Evolutionary conservation across 2,113 vertebrate genomes (phyloP).

Genomic region (Diphyllodes magnificus): DNA sequence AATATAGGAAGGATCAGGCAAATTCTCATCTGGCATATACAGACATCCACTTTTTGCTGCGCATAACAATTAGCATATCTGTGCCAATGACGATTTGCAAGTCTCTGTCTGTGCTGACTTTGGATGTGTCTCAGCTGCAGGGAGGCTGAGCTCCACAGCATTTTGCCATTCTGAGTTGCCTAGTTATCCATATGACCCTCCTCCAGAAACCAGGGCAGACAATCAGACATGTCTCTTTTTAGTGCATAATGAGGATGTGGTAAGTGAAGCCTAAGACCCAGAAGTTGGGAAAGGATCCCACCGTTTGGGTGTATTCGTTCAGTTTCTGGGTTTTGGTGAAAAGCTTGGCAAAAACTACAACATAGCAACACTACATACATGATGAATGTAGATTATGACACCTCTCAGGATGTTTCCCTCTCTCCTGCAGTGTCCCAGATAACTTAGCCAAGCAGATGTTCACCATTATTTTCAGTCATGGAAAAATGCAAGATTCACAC

Average conservation of each 20-base stretch:
- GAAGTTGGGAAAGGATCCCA: background rate
- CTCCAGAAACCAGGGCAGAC: background rate
- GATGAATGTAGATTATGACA: constrained; percentile 18
- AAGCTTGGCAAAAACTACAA: background rate
- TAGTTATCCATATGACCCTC: background rate
- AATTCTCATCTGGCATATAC: background rate
- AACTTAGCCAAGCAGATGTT: constrained; percentile 62
- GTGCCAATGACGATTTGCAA: background rate
- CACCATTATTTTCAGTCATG: constrained; percentile 6
- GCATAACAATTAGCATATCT: background rate
- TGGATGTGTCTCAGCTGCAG: background rate
- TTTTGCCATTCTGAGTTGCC: background rate
- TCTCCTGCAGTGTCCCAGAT: constrained; percentile 2
- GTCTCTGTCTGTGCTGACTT: background rate
- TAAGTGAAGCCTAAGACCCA: background rate
- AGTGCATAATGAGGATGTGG: background rate
- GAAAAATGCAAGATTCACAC: constrained; percentile 29
- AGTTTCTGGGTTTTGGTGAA: constrained; percentile 16
- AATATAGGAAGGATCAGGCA: background rate
- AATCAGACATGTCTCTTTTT: background rate
- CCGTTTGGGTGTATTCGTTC: background rate
- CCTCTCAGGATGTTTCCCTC: constrained; percentile 40
- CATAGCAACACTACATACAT: background rate
- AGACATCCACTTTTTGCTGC: background rate
- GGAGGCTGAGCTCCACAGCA: background rate